Evolutionary conservation across 2,113 vertebrate genomes (phyloP).

Genomic region (Cygnus buccinator): DNA sequence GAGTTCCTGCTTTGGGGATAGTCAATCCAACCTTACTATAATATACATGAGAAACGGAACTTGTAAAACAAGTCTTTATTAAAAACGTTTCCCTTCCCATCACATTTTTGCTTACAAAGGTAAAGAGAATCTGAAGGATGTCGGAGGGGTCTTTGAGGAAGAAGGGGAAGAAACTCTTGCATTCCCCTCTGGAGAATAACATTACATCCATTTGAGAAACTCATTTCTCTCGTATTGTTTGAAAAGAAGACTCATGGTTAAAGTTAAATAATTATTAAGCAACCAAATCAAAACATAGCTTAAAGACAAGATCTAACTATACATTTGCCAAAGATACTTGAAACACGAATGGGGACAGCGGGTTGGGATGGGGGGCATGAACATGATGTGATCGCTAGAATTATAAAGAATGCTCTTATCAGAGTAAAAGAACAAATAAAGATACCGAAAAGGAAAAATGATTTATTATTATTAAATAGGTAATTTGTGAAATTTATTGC

Average conservation of each 20-base stretch:
- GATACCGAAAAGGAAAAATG: not conserved
- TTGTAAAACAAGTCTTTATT: not conserved
- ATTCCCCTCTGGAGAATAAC: not conserved
- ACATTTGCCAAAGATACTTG: not conserved
- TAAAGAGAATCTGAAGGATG: not conserved
- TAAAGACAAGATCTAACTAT: not conserved
- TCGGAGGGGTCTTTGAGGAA: not conserved
- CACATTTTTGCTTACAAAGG: not conserved
- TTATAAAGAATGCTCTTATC: not conserved
- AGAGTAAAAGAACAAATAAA: not conserved
- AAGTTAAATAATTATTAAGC: not conserved
- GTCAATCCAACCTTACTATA: not conserved
- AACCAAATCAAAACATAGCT: not conserved
- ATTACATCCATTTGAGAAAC: not conserved
- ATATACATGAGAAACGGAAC: not conserved
- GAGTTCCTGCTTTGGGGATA: not conserved
- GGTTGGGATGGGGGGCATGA: not conserved
- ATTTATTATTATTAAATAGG: not conserved
- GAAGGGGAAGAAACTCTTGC: not conserved
- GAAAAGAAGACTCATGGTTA: not conserved
- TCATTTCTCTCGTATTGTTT: not conserved
- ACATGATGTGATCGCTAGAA: not conserved
- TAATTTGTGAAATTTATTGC: not conserved
- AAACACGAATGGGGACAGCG: not conserved
- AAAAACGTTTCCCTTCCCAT: not conserved